Evolutionary conservation across 1,140 invertebrate species (phyloP).

Genomic region (Caenorhabditis latens): DNA sequence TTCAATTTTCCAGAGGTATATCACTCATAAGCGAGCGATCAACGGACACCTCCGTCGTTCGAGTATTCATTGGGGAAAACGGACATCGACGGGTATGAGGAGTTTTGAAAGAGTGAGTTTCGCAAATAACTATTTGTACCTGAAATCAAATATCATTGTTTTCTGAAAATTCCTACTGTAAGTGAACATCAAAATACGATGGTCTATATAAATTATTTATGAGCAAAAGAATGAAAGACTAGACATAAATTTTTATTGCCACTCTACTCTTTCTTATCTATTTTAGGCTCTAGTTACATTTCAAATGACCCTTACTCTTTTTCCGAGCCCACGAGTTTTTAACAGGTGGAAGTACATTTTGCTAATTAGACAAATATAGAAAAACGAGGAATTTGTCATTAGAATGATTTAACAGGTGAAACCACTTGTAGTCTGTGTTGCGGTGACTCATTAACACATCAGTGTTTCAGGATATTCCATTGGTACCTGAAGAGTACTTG

Average conservation of each 20-base stretch:
- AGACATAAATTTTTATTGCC: neutral
- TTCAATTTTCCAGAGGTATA: neutral
- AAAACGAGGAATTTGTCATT: conserved; percentile 7
- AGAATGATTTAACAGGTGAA: neutral
- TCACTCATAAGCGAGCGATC: conserved; percentile 26
- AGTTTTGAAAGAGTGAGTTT: conserved; percentile 28
- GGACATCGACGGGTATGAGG: neutral
- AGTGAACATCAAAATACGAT: too few relatives aligned
- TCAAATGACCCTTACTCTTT: neutral
- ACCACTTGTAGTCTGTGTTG: neutral
- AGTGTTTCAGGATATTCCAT: conserved; percentile 15
- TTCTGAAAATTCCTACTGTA: neutral
- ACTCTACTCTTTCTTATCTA: neutral
- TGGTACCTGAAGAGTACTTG: conserved; percentile 13
- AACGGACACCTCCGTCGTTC: conserved; percentile 18
- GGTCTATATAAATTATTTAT: neutral
- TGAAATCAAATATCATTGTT: too few relatives aligned
- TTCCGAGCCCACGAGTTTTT: neutral
- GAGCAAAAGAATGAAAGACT: neutral
- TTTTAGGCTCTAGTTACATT: neutral
- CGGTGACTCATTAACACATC: neutral
- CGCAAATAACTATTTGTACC: too few relatives aligned
- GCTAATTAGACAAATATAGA: neutral
- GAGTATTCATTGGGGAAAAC: conserved; percentile 43
- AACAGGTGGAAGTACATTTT: neutral